Percentiles rank a stretch among this genome's conserved stretches.
phyloP scores from a whole-genome alignment of 37 sponge, comb jelly and placozoan genomes.

The Crambe crambe region DNA sequence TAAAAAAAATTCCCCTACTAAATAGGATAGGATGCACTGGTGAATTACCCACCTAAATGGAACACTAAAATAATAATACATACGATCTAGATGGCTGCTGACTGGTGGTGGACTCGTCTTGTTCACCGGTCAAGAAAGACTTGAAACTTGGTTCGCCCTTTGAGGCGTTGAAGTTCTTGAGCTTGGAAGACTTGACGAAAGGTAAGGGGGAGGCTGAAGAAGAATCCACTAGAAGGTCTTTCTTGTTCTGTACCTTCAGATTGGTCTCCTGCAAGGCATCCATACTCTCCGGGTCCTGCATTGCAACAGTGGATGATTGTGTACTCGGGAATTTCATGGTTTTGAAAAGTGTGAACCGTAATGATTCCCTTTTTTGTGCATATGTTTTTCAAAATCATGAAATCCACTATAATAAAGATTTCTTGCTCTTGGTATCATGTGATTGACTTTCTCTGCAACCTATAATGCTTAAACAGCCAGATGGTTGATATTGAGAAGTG shows the following conservation, averaged over 20 bases:
- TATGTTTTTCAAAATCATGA: too few species aligned
- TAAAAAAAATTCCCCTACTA: not conserved
- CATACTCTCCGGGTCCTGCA: slow-evolving; percentile 51
- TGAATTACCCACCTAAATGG: too few species aligned
- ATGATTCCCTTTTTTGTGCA: too few species aligned
- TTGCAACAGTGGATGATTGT: too few species aligned
- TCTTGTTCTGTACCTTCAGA: not conserved
- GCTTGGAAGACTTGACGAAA: not conserved
- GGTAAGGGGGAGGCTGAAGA: not conserved
- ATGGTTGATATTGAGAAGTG: too few species aligned
- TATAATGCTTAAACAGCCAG: too few species aligned
- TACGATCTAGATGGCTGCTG: not conserved
- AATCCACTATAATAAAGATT: too few species aligned
- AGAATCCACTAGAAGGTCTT: not conserved
- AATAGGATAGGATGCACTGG: too few species aligned
- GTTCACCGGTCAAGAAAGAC: slow-evolving; percentile 3
- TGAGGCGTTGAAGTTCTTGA: not conserved
- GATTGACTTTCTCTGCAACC: too few species aligned
- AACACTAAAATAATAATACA: not conserved
- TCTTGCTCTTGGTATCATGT: too few species aligned
- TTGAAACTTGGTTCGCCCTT: slow-evolving; percentile 12
- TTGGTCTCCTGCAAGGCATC: slow-evolving; percentile 19
- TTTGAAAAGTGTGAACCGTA: too few species aligned
- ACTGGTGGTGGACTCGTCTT: not conserved
- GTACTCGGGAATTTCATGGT: too few species aligned